Conservation (phyloP, 1,140 invertebrate species). For the Chrysomallon squamiferum region DNA sequence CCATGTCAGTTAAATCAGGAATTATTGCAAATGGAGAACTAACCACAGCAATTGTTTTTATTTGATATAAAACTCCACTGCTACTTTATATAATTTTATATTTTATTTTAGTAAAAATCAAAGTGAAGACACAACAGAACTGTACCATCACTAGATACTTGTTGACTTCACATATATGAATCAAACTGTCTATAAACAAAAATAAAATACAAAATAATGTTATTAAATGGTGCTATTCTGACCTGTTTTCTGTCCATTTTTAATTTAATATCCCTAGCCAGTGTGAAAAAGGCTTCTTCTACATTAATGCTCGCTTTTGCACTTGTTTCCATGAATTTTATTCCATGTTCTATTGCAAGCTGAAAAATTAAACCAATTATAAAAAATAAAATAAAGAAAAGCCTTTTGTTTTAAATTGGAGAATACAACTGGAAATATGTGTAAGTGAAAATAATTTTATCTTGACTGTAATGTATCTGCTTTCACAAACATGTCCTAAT, state of each 20-base stretch:
- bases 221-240: conserved; percentile 13
- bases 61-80: background rate
- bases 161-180: background rate
- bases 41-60: background rate
- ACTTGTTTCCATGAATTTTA: conserved; percentile 98
- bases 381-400: too few relatives aligned
- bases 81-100: too few relatives aligned
- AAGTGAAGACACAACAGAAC: background rate
- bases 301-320: conserved; percentile 99
- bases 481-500: too few relatives aligned
- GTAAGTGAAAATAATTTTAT: too few relatives aligned
- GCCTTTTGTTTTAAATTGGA: too few relatives aligned
- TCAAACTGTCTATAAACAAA: background rate
- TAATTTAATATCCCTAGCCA: conserved; percentile 83
- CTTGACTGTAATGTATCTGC: too few relatives aligned
- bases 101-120: background rate
- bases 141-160: background rate
- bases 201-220: background rate
- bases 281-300: conserved; percentile 86
- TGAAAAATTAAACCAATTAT: conserved; percentile 68
- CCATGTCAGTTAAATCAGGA: background rate
- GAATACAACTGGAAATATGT: too few relatives aligned
- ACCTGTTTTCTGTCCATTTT: conserved; percentile 63
- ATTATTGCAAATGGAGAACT: background rate
- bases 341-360: conserved; percentile 97